phyloP scores from a whole-genome alignment of 2,113 vertebrate genomes.

The Lepus timidus region DNA sequence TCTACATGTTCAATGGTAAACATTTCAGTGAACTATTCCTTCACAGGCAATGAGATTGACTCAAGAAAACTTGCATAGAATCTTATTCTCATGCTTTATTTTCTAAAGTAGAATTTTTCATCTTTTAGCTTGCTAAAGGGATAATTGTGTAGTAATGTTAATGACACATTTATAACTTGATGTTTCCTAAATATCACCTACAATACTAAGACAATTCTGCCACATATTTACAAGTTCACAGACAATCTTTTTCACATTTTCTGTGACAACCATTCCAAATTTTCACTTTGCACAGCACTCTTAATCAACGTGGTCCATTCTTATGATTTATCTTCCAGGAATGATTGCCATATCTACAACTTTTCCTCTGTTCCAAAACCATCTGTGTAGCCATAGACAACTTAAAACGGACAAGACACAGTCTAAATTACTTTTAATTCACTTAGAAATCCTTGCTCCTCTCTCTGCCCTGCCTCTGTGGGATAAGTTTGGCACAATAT shows the following conservation, averaged over 20 bases:
- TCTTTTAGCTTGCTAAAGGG: not conserved
- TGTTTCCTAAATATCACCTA: not conserved
- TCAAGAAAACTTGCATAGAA: slow-evolving; percentile 1
- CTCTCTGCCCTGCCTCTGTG: not conserved
- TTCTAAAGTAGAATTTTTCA: not conserved
- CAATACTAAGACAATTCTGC: not conserved
- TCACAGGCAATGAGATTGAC: not conserved
- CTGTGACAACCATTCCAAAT: not conserved
- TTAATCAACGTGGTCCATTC: not conserved
- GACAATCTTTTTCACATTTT: not conserved
- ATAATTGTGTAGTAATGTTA: not conserved
- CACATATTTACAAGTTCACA: not conserved
- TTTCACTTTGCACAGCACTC: not conserved
- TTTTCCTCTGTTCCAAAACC: not conserved
- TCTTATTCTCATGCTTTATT: not conserved
- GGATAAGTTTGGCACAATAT: too few relatives aligned
- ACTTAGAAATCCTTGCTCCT: not conserved
- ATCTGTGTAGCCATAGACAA: not conserved
- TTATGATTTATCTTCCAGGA: not conserved
- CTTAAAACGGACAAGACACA: not conserved
- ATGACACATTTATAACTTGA: not conserved
- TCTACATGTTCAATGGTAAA: not conserved
- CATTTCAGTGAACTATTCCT: not conserved
- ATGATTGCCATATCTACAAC: not conserved
- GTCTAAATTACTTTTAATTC: not conserved